Percentiles rank a stretch among this genome's conserved stretches.
Conservation (phyloP, 2,113 vertebrate genomes). For the Tragulus kanchil region DNA sequence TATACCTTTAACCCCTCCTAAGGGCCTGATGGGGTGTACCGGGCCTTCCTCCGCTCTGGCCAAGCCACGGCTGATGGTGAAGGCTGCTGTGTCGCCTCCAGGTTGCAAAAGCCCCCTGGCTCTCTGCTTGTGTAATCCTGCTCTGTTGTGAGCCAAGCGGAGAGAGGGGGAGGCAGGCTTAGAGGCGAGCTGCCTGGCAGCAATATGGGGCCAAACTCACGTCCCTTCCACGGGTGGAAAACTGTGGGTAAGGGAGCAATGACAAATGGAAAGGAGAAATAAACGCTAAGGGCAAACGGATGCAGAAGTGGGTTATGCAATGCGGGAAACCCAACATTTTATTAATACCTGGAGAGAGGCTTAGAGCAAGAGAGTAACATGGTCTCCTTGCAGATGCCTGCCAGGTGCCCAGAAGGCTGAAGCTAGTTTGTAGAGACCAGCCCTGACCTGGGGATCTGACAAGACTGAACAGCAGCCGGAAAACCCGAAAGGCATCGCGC, state of each 20-base stretch:
- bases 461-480: not conserved
- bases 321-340: not conserved
- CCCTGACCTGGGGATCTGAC: not conserved
- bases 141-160: not conserved
- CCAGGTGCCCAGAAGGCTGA: not conserved
- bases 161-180: not conserved
- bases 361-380: not conserved
- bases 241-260: not conserved
- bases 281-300: not conserved
- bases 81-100: not conserved
- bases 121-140: not conserved
- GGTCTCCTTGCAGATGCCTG: not conserved
- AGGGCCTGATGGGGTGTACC: rapidly evolving
- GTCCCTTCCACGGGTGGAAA: not conserved
- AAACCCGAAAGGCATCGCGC: not conserved
- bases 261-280: not conserved
- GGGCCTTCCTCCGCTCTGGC: not conserved
- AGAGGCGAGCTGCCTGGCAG: not conserved
- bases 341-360: not conserved
- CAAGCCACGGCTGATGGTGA: not conserved
- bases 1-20: not conserved
- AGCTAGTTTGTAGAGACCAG: not conserved
- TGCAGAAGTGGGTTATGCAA: not conserved
- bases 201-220: not conserved
- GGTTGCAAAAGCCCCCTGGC: not conserved